Conservation (phyloP, 1,140 invertebrate genomes). For the Phthorimaea operculella region DNA sequence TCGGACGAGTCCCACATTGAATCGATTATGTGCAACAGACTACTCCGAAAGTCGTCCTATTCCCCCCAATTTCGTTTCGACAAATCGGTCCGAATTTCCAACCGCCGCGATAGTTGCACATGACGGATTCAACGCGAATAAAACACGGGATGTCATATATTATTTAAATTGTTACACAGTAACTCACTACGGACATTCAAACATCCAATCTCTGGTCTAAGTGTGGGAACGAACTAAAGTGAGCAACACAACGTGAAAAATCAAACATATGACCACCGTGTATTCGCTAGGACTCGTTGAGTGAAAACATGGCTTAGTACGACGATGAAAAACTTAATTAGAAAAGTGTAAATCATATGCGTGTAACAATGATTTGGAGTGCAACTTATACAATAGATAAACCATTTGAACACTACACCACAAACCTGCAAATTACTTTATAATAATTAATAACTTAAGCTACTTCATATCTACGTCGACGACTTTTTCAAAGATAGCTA, state of each 20-base stretch:
- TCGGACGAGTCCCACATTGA: conserved; percentile 70
- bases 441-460: background rate
- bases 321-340: conserved; percentile 16
- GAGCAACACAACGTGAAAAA: conserved; percentile 58
- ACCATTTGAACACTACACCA: background rate
- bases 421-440: background rate
- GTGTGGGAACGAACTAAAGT: conserved; percentile 54
- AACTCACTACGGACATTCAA: conserved; percentile 64
- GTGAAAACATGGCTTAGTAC: conserved; percentile 22
- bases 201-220: conserved; percentile 60
- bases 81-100: conserved; percentile 22
- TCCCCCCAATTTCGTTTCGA: conserved; percentile 36
- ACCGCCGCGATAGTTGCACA: conserved; percentile 59
- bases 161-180: conserved; percentile 60
- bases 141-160: conserved; percentile 69
- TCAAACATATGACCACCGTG: conserved; percentile 67
- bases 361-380: background rate
- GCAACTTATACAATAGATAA: background rate
- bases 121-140: conserved; percentile 67
- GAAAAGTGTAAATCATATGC: background rate
- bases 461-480: background rate
- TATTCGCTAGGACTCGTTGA: conserved; percentile 62
- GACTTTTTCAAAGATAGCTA: background rate
- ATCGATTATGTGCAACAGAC: conserved; percentile 71
- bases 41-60: conserved; percentile 69